Evolutionary conservation across 1,140 invertebrate genomes (phyloP), one percentile per base, ranked within the genome.

Genomic region (Rhopalosiphum padi): DNA sequence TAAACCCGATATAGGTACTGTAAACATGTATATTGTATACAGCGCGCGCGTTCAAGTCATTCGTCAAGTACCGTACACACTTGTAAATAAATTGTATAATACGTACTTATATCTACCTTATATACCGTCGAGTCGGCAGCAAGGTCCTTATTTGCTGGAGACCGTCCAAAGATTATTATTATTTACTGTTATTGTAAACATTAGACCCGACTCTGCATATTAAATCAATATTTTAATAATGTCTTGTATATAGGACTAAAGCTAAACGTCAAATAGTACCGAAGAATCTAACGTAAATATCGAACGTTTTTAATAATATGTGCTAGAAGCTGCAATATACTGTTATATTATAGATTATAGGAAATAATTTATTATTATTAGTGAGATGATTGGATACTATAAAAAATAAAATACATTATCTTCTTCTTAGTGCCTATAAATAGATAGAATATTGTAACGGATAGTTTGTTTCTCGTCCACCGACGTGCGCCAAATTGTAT

Each of bases 41-140:
- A 7, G 77, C 25, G 23, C 25, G 25, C 7, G 53, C 11, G 55
- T 60, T 37, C 30, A 68, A 60, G 51, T 68, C 51, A 90, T 90
- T 53, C 90, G 90, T 91, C 68, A 91, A 35, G 68, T 82, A 91
- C 90, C 90, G 68, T 91, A 68, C 23, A 25, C 37, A n/a, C 82
- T 35, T n/a, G 60, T 77, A 77, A 9, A 77, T 35, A 77, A 15
- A 77, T n/a, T 18, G 30, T 77, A 77, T 77, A 86, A 43, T 46
- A 87, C 15, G 30, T 48, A 87, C 60, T 11, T 68, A 11, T 9
- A 30, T 18, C 46, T 1, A 25, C 43, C 4, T 86, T 21, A n/a
- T 30, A 7, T 35, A 21, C 41, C 46, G 4, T 88, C 30, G 25
- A 35, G 30, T 35, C 48, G n/a, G 21, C 48, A 21, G 30, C 30